Conservation (phyloP, 64 coral and sea anemone species). For the Catalaphyllia jardinei region DNA sequence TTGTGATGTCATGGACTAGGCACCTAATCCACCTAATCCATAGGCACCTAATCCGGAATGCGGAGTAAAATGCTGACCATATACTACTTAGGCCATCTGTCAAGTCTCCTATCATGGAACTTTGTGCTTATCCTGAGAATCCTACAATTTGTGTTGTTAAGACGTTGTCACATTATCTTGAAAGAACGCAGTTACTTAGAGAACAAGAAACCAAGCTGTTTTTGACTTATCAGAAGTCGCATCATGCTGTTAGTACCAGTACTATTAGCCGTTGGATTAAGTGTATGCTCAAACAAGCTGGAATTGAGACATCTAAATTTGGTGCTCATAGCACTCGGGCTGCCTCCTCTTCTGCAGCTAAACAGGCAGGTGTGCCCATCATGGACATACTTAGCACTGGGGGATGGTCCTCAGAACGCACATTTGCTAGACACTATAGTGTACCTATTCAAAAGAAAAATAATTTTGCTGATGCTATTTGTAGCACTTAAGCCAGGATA, state of each 20-base stretch:
- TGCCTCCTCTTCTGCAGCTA: slow-evolving; percentile 28
- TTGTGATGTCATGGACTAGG: too few species aligned
- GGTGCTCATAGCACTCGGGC: slow-evolving; percentile 19
- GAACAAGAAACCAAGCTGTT: neutral
- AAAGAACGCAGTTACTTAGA: too few species aligned
- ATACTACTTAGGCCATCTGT: neutral
- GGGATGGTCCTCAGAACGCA: slow-evolving; percentile 17
- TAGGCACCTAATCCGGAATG: too few species aligned
- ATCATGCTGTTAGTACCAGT: slow-evolving; percentile 27
- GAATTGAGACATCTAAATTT: slow-evolving; percentile 37
- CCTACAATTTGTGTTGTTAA: neutral
- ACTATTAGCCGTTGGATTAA: slow-evolving; percentile 47
- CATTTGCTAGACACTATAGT: slow-evolving; percentile 45
- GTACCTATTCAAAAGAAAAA: slow-evolving; percentile 1
- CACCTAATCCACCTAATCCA: too few species aligned
- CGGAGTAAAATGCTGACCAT: too few species aligned
- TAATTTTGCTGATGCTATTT: too few species aligned
- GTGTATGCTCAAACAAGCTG: neutral
- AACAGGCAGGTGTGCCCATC: slow-evolving; percentile 7
- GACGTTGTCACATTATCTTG: too few species aligned
- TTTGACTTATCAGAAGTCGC: neutral
- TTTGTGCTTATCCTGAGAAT: slow-evolving; percentile 1
- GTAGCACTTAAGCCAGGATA: too few species aligned
- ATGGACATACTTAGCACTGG: slow-evolving; percentile 19
- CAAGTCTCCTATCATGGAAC: neutral